These are phyloP conservation scores for Achlya flavicornis DNA, from an alignment of 2,888 invertebrate genomes.

Conservation along the genomic window DNA sequence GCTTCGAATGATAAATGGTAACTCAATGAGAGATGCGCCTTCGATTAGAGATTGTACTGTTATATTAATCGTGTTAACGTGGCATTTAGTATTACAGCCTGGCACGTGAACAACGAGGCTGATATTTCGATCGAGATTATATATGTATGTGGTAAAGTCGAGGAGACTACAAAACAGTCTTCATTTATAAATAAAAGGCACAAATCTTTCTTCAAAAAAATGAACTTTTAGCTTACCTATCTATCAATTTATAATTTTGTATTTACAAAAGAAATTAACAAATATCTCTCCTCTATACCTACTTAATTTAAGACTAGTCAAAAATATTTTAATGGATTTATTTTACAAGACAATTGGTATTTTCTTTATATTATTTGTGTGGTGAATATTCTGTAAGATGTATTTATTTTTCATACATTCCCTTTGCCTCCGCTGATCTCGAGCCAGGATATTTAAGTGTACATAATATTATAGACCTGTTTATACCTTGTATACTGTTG, in stretches of 20 bases:
- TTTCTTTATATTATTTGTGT: constrained; percentile 19
- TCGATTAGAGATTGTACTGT: constrained; percentile 38
- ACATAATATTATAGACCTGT: constrained; percentile 68
- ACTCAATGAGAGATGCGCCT: constrained; percentile 32
- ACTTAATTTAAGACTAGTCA: constrained; percentile 42
- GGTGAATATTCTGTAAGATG: constrained; percentile 26
- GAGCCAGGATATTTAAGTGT: constrained; percentile 53
- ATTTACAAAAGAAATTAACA: background rate
- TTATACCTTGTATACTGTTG: constrained; percentile 76
- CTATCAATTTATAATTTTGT: background rate
- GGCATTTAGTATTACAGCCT: constrained; percentile 63
- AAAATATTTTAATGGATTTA: constrained; percentile 14
- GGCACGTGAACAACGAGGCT: constrained; percentile 46
- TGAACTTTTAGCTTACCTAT: background rate
- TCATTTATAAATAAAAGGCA: background rate
- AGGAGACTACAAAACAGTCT: background rate
- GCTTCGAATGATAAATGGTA: constrained; percentile 23
- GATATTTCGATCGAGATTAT: constrained; percentile 29
- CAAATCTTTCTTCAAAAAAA: background rate
- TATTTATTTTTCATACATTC: constrained; percentile 67
- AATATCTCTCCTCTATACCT: background rate
- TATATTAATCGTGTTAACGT: constrained; percentile 45
- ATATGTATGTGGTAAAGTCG: constrained; percentile 14
- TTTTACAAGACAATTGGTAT: constrained; percentile 9
- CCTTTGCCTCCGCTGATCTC: constrained; percentile 54